Conservation (phyloP, 2,113 vertebrate species). For the Butastur rufipennis region DNA sequence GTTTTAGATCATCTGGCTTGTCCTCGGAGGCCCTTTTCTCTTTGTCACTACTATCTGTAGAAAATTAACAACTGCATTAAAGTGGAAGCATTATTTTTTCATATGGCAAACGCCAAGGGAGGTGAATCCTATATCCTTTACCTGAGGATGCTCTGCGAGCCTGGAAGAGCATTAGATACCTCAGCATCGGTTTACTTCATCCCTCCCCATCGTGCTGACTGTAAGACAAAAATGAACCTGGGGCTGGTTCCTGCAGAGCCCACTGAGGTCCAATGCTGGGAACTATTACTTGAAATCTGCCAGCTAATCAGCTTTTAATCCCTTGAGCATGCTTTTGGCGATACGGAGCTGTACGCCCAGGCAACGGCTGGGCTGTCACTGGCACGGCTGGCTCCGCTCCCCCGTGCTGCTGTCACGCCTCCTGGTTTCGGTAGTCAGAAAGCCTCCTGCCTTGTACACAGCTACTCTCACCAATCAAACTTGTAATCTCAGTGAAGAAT, state of each 20-base stretch:
- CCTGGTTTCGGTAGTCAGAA: background rate
- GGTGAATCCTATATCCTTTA: background rate
- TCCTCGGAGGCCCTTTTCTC: background rate
- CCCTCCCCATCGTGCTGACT: background rate
- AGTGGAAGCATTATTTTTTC: constrained; percentile 1
- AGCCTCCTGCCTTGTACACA: background rate
- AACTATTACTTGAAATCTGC: background rate
- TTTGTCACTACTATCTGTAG: background rate
- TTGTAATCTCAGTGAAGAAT: constrained; percentile 58
- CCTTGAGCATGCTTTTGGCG: background rate
- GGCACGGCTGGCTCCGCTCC: background rate
- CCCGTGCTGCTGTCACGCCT: background rate
- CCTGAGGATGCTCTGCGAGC: background rate
- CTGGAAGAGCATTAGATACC: background rate
- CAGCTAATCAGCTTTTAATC: background rate
- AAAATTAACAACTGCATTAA: background rate
- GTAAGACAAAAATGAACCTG: background rate
- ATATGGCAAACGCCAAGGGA: background rate
- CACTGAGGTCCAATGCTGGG: background rate
- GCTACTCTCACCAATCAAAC: background rate
- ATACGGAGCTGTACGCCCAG: background rate
- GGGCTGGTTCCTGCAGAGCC: background rate
- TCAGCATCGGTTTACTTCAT: background rate
- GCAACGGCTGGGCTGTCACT: background rate
- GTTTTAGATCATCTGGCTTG: background rate